A percentile compares a stretch with the other conserved stretches of the same genome.
Evolutionary conservation across 1,140 invertebrate species (phyloP).

Genomic region (Orius insidiosus): DNA sequence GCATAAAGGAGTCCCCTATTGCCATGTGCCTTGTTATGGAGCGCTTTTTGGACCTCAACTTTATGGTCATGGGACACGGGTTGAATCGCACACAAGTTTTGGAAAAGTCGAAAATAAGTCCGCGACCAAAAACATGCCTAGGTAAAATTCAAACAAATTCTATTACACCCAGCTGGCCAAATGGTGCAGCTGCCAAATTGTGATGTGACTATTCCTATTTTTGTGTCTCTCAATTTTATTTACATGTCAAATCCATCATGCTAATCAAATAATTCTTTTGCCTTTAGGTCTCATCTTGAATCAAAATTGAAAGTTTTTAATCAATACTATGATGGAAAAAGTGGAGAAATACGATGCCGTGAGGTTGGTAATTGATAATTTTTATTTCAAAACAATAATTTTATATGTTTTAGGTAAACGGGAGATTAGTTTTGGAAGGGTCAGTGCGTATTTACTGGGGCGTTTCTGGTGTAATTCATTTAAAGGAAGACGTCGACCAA

Average conservation of each 20-base stretch:
- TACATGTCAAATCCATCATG: not conserved
- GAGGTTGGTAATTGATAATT: conserved; percentile 30
- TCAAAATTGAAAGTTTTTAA: conserved; percentile 64
- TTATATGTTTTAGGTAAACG: conserved; percentile 41
- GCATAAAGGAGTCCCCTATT: conserved; percentile 83
- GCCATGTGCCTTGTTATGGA: conserved; percentile 78
- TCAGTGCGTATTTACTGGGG: conserved; percentile 72
- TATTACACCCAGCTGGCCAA: not conserved
- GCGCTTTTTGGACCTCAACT: conserved; percentile 72
- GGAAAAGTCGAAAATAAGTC: conserved; percentile 43
- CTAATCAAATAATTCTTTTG: conserved; percentile 17
- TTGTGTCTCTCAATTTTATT: not conserved
- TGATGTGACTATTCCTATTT: no score
- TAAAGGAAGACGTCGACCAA: conserved; percentile 76
- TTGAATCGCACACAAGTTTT: conserved; percentile 73
- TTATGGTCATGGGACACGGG: conserved; percentile 71
- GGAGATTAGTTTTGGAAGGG: conserved; percentile 58
- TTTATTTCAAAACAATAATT: not conserved
- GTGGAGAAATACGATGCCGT: conserved; percentile 50
- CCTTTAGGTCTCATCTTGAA: conserved; percentile 50
- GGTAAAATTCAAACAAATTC: conserved; percentile 15
- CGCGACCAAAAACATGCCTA: conserved; percentile 26
- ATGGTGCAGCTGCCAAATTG: no score
- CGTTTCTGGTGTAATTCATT: conserved; percentile 60
- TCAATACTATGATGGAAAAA: conserved; percentile 63